These are phyloP conservation scores for Typhlomys cinereus DNA, from an alignment of 2,113 vertebrate species.

Conservation along the genomic window DNA sequence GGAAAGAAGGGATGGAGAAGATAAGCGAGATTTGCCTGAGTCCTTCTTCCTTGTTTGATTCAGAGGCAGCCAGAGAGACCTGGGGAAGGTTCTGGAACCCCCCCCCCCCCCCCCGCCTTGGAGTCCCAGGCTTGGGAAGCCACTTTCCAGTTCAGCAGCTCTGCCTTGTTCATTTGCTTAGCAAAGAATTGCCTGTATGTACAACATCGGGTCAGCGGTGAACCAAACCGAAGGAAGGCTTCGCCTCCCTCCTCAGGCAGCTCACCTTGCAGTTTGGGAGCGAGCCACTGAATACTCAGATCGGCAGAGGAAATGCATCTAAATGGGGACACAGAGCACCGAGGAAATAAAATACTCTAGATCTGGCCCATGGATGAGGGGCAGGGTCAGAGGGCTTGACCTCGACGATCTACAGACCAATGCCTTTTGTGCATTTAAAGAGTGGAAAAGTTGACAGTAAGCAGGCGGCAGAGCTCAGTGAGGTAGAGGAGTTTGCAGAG, in stretches of 20 bases:
- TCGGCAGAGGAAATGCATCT: background rate
- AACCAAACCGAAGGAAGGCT: background rate
- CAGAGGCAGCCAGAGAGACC: background rate
- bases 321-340: background rate
- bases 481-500: background rate
- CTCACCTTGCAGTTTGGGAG: background rate
- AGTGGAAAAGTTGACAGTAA: background rate
- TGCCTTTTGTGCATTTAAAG: slow-evolving; percentile 12
- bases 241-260: background rate
- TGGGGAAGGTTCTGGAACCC: slow-evolving; percentile 49
- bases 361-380: slow-evolving; percentile 30
- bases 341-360: background rate
- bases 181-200: slow-evolving; percentile 29
- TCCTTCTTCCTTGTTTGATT: background rate
- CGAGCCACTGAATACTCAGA: background rate
- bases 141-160: background rate
- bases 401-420: background rate
- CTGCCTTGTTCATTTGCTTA: background rate
- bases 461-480: background rate
- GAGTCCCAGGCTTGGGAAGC: background rate
- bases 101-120: too few species aligned
- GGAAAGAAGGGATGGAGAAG: background rate
- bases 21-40: slow-evolving; percentile 41
- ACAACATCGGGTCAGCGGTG: too few species aligned
- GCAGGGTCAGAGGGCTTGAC: background rate